Percentiles rank a stretch among this genome's conserved stretches.
phyloP scores from a whole-genome alignment of 2,113 vertebrate genomes.

The Panthera leo region DNA sequence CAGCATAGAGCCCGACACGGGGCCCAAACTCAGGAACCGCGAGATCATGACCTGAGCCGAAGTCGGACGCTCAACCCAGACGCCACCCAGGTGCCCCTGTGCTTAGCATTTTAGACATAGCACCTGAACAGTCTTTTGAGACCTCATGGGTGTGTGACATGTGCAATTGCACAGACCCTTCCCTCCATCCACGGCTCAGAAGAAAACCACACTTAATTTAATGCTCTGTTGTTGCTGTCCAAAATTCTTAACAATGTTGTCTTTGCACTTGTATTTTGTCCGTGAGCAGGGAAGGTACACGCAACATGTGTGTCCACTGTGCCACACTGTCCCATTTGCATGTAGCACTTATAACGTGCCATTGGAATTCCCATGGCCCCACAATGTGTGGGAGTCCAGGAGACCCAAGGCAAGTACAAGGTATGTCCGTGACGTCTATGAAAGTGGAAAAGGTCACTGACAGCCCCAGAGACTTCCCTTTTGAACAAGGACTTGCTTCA shows the following conservation, averaged over 20 bases:
- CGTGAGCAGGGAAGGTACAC: neutral
- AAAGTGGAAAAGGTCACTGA: neutral
- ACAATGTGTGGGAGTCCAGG: neutral
- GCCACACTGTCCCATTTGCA: neutral
- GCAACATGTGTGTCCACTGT: no score
- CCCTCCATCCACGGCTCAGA: neutral
- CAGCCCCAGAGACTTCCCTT: neutral
- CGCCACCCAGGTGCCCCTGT: neutral
- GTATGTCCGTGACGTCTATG: no score
- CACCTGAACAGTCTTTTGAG: neutral
- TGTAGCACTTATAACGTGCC: neutral
- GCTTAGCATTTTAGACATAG: neutral
- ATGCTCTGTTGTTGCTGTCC: neutral
- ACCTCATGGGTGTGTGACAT: neutral
- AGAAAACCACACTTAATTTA: fast-evolving
- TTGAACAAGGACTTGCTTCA: neutral
- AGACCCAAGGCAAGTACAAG: neutral
- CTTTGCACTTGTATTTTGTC: neutral
- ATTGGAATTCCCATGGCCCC: neutral
- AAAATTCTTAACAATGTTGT: neutral
- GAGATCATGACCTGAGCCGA: no score
- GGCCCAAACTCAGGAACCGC: no score
- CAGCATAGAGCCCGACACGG: no score
- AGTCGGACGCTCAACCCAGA: no score
- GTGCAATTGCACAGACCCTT: neutral